Evolutionary conservation across 2,888 invertebrate species (phyloP).

Genomic region (Lasioglossum marginatum): DNA sequence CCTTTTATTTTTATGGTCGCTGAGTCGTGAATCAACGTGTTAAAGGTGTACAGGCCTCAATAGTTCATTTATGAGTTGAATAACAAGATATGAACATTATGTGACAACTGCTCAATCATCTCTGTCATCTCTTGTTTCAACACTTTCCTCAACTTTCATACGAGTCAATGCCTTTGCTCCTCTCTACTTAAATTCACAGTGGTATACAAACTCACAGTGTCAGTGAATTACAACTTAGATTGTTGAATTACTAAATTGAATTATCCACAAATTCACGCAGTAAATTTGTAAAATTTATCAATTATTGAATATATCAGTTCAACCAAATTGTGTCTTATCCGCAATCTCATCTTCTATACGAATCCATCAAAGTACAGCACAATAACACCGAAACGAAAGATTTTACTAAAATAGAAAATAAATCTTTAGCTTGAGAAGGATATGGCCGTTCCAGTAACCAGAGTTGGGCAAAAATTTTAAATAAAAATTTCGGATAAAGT

Average conservation of each 20-base stretch:
- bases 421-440: not conserved
- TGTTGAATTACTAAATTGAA: too few relatives aligned
- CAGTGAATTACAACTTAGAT: not conserved
- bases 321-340: not conserved
- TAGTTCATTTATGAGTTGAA: not conserved
- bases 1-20: not conserved
- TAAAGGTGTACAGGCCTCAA: not conserved
- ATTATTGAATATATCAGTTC: not conserved
- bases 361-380: not conserved
- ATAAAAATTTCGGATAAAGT: too few relatives aligned
- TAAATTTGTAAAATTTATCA: not conserved
- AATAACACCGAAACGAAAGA: not conserved
- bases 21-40: not conserved
- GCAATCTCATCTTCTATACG: not conserved
- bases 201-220: not conserved
- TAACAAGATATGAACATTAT: not conserved
- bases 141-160: not conserved
- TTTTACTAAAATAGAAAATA: not conserved
- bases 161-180: not conserved
- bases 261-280: not conserved
- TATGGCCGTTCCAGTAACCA: not conserved
- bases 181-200: not conserved
- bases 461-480: too few relatives aligned
- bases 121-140: not conserved
- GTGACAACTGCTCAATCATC: too few relatives aligned